A percentile compares a stretch with the other conserved stretches of the same genome.
These are phyloP conservation scores for Physocephala rufipes DNA, from an alignment of 2,888 invertebrate species.

Conservation along the genomic window DNA sequence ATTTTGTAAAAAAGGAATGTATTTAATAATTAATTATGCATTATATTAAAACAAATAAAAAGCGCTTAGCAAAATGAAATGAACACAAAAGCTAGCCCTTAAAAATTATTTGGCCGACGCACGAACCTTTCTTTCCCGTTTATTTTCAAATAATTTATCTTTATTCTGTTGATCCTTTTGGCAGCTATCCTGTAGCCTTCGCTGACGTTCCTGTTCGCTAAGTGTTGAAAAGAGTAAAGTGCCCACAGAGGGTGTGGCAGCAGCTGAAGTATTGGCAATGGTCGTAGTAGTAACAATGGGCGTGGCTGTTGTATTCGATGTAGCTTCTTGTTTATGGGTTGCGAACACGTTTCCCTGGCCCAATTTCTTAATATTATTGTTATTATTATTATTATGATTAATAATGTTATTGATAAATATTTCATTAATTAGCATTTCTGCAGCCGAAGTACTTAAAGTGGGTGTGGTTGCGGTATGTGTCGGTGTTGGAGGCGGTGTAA, in stretches of 20 bases:
- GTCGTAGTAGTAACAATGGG: conserved; percentile 32
- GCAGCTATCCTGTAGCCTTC: conserved; percentile 43
- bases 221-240: conserved; percentile 59
- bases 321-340: conserved; percentile 8
- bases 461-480: conserved; percentile 46
- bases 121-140: conserved; percentile 59
- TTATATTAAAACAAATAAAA: conserved; percentile 23
- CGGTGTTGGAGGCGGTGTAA: conserved; percentile 40
- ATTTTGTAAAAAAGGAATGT: too few relatives aligned
- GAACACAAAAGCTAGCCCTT: conserved; percentile 13
- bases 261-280: conserved; percentile 27
- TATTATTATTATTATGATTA: conserved; percentile 54
- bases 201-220: conserved; percentile 60
- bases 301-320: conserved; percentile 31
- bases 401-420: conserved; percentile 64
- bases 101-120: conserved; percentile 22
- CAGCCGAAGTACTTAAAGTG: conserved; percentile 56
- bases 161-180: conserved; percentile 43
- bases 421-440: conserved; percentile 64
- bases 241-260: conserved; percentile 53
- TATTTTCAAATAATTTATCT: conserved; percentile 54
- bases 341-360: conserved; percentile 8
- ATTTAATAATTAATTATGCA: background rate
- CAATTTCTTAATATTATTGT: conserved; percentile 35
- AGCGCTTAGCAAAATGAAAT: conserved; percentile 25